A percentile compares a stretch with the other conserved stretches of the same genome.
Evolutionary conservation across 2,797 vertebrate species (phyloP).

Genomic region (Eurystomus glaucurus): DNA sequence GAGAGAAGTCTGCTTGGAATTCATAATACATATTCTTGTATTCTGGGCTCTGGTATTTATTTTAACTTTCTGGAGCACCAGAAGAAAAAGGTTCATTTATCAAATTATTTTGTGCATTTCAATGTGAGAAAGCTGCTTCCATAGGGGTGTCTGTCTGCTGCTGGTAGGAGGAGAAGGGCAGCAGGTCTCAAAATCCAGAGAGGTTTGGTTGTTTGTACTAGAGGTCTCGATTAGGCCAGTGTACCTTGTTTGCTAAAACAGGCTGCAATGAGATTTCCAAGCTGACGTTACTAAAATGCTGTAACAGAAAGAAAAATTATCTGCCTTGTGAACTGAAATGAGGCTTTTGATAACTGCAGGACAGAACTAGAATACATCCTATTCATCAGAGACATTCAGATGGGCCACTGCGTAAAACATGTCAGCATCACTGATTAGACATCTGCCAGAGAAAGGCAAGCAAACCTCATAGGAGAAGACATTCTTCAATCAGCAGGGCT

Average conservation of each 20-base stretch:
- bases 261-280: neutral
- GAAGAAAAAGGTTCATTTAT: constrained; percentile 39
- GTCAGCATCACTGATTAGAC: constrained; percentile 7
- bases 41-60: constrained; percentile 28
- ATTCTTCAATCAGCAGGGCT: constrained; percentile 29
- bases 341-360: constrained; percentile 39
- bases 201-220: constrained; percentile 9
- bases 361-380: constrained; percentile 2
- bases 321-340: constrained; percentile 24
- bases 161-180: constrained; percentile 3
- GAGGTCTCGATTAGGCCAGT: constrained; percentile 30
- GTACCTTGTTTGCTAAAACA: neutral
- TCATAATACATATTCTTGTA: neutral
- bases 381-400: neutral
- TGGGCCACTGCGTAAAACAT: neutral
- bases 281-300: neutral
- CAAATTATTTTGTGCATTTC: constrained; percentile 9
- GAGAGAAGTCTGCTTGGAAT: constrained; percentile 2
- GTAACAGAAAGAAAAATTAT: constrained; percentile 34
- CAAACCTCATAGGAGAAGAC: neutral
- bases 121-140: constrained; percentile 4
- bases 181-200: neutral
- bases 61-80: constrained; percentile 25
- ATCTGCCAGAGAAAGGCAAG: neutral
- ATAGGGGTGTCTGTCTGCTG: constrained; percentile 3